Evolutionary conservation across 2,888 invertebrate species (phyloP), one percentile per base, ranked within the genome.

Genomic region (Halictus quadricinctus): DNA sequence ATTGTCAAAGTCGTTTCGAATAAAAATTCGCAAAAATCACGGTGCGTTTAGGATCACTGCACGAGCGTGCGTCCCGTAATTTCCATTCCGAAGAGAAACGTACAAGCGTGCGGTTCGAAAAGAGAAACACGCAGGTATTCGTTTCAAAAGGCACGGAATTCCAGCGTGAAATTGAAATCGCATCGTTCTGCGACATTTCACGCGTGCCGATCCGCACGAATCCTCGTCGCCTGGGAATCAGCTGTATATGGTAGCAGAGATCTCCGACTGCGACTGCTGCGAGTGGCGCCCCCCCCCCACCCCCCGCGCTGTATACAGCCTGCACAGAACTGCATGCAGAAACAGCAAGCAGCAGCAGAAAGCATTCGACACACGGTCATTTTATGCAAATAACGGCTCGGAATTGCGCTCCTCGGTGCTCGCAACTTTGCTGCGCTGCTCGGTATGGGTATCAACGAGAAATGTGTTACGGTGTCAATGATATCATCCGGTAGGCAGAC

Each of bases 381-480:
- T 66, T 81, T 18, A 83, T 81, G 81, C 66, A 83, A 83, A 83
- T 69, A 41, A 10, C 25, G 15, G 15, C 25, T 18, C 6, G 41
- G 48, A 48, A 48, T 48, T 18, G 43, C 72, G 72, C 48, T 43
- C 18, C 21, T 58, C n/a, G 12, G 25, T 18, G 75, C 60, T 29
- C 21, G 58, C 69, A 54, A 48, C n/a, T 36, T 81, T 36, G 72
- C 69, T 73, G 5, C 66, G 73, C 18, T 29, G 73, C 83, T 74
- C 76, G 25, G 74, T 80, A 84, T 80, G 75, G 76, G 80, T 84
- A 84, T 81, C 85, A 76, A 36, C 78, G 73, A 79, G 66, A 87
- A 87, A 80, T 79, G 80, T 85, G 85, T 85, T 80, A 87, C 72
- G 69, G 80, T 87, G 85, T 83, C 82, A 85, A 80, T 82, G 82